Evolutionary conservation across 2,113 vertebrate genomes (phyloP), one percentile per base, ranked within the genome.

Genomic region (Nipponia nippon): DNA sequence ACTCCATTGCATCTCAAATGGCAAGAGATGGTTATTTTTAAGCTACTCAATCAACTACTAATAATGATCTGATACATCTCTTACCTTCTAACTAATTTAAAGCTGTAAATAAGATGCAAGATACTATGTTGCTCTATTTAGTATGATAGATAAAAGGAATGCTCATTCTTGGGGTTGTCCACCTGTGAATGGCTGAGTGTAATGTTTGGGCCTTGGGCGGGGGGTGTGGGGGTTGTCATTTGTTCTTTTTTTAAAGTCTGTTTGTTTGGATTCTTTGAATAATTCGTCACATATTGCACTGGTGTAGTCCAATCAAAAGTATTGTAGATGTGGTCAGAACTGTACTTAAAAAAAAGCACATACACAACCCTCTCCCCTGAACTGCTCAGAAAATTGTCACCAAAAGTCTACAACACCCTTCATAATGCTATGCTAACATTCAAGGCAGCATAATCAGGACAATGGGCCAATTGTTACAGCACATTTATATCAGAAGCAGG

Each of bases 181-280:
- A 44, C 19, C 21, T 66, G 13, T 27, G 30, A 69, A 42, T 7
- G 16, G 25, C 12, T 20, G 19, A 40, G 3, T 9, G 13, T 2
- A 32, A 16, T 6, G 9, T 42, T 50, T 36, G 42, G 27, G 52
- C 47, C 40, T 50, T 18, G 16, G 8, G 2, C 1, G 9, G 4
- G 3, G 4, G 2, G 6, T n/a, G n/a, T n/a, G 20, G 11, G 21
- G 1, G 30, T 27, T 18, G 19, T 2, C n/a, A 7, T 4, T 83
- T 20, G 11, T 26, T 63, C 13, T 17, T 56, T 61, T 65, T 13
- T 19, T 11, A 32, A 82, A 78, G 25, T 46, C 19, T 71, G 9
- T 36, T 72, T 34, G 1, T 22, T 58, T 49, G 16, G 13, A 10
- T 6, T 34, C 50, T 87, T 71, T 63, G 6, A 88, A 40, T 29